Base-by-base conservation (phyloP, 2,797 vertebrate species). In the Phyllotis vaccarum region DNA sequence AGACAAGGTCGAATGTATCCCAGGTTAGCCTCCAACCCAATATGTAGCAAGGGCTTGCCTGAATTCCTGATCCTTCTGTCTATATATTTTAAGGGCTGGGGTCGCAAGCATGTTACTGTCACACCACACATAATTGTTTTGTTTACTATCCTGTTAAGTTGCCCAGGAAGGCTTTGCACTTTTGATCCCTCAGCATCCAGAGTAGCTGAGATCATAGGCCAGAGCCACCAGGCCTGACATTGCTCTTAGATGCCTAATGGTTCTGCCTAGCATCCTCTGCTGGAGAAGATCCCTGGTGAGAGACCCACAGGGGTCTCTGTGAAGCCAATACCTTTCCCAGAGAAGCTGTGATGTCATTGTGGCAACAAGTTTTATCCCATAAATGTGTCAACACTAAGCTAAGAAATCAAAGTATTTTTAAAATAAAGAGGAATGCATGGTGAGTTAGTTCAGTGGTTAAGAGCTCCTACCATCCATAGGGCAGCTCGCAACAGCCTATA, bases 391-490 rank as follows among this genome's bases (percentile, higher is more conserved):
- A 75, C 21, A 78, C 56, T 52, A 85, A 90, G 31, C 49, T 76
- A 93, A 93, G 49, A 68, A 81, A 89, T 81, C 88, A 94, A 93
- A 52, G 1, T 56, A 16, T 56, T 46, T n/a, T 43, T 34, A 37
- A 37, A 22, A n/a, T 70, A 72, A 3, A 72, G 37, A 40, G 21
- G 37, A 3, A 37, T 72, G 70, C 37, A 21, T 24, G 40, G 37
- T 40, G 70, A 40, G 70, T 40, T 72, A 40, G 21, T 37, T 72
- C 37, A 40, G n/a, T 6, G 68, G 19, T 19, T 70, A 19, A n/a
- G 68, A 70, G n/a, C 21, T 21, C n/a, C n/a, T 9, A 72, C 21
- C 21, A 40, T n/a, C 70, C 37, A 40, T 22, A 72, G 3, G 37
- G 10, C 19, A 72, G 70, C 37, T 40, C 37, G 24, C 70, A 40